A percentile compares a stretch with the other conserved stretches of the same genome.
phyloP scores from a whole-genome alignment of 37 sponge, comb jelly and placozoan species.

The Chondrosia reniformis region DNA sequence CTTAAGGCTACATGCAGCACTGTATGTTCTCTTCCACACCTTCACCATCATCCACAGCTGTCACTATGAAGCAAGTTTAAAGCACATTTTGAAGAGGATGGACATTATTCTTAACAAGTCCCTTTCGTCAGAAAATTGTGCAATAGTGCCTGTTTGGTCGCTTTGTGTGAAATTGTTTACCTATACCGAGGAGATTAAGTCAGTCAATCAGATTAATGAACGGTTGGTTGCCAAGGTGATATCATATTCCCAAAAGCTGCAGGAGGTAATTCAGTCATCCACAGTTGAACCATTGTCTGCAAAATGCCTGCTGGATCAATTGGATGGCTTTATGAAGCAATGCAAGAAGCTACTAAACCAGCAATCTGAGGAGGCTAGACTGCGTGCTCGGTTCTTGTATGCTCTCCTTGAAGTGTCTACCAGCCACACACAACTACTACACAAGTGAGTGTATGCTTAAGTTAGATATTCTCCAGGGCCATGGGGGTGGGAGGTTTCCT shows the following conservation, averaged over 20 bases:
- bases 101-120: background rate
- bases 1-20: background rate
- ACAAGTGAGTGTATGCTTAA: background rate
- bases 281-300: background rate
- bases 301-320: slow-evolving; percentile 1
- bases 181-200: background rate
- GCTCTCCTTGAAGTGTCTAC: background rate
- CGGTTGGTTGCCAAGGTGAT: too few relatives aligned
- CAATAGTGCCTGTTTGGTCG: background rate
- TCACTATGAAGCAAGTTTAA: too few relatives aligned
- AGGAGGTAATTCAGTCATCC: too few relatives aligned
- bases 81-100: too few relatives aligned
- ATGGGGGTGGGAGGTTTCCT: background rate
- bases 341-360: background rate
- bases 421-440: background rate
- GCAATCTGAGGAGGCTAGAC: background rate
- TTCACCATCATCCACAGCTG: background rate
- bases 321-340: background rate
- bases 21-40: background rate
- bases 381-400: background rate
- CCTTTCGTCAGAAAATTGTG: too few relatives aligned
- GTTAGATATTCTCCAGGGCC: background rate
- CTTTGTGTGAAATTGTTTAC: background rate
- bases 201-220: too few relatives aligned
- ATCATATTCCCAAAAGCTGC: too few relatives aligned